phyloP scores from a whole-genome alignment of 2,113 vertebrate species.

The Symphodus melops region DNA sequence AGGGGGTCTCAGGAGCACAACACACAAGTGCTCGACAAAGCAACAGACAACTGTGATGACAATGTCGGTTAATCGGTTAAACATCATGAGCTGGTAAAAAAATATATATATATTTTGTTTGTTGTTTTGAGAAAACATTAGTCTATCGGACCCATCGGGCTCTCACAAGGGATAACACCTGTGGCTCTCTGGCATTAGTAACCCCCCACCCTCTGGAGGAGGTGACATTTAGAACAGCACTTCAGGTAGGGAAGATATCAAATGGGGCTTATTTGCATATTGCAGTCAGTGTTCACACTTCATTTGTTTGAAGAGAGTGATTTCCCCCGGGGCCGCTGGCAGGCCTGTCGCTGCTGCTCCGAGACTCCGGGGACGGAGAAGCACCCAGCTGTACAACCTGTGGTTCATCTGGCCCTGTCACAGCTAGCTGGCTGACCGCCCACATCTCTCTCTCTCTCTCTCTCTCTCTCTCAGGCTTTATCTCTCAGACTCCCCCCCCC shows the following conservation, averaged over 20 bases:
- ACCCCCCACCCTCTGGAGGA: conserved; percentile 22
- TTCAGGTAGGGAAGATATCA: conserved; percentile 64
- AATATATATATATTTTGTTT: no score
- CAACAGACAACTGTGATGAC: no score
- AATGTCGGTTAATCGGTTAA: no score
- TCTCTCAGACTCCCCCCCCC: conserved; percentile 13
- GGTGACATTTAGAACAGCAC: conserved; percentile 68
- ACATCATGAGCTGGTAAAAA: no score
- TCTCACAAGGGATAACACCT: conserved; percentile 57
- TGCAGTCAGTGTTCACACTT: conserved; percentile 65
- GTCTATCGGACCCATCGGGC: conserved; percentile 5
- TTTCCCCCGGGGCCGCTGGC: conserved; percentile 61
- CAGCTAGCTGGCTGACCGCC: conserved; percentile 62
- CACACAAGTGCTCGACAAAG: no score
- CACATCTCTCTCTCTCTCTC: conserved; percentile 40
- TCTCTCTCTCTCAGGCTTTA: conserved; percentile 6
- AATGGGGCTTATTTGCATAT: conserved; percentile 63
- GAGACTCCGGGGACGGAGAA: conserved; percentile 43
- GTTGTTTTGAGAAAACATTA: no score
- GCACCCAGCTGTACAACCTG: conserved; percentile 60
- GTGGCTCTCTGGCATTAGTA: conserved; percentile 39
- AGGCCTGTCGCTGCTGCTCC: conserved; percentile 44
- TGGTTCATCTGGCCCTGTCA: conserved; percentile 60
- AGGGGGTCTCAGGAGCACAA: no score
- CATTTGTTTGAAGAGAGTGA: conserved; percentile 69